Base-by-base conservation (phyloP, 2,888 invertebrate species). In the Nemotelus pantherinus region DNA sequence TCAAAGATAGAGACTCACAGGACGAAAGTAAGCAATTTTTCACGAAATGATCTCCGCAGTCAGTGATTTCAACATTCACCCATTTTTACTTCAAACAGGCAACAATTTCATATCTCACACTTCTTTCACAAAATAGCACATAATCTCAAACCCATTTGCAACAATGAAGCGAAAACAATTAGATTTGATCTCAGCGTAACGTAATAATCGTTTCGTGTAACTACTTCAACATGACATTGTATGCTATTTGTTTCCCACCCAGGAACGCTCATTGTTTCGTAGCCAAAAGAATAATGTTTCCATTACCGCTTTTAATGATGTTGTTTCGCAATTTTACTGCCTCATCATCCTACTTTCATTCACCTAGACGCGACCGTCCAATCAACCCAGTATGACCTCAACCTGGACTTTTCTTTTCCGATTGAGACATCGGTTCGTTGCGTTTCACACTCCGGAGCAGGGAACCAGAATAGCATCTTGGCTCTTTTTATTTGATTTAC, bases 401-500 rank as follows among this genome's bases (percentile, higher is more conserved):
- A 43, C 63, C 1, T 10, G 6, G 53, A 53, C 10, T 10, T 10
- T 53, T 53, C 25, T 25, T 6, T 53, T 53, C 53, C 53, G 6
- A 53, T 53, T 25, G 57, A 10, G n/a, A 9, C n/a, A 57, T 10
- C 57, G 57, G 10, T 57, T 57, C 43, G 41, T 10, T 39, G 44
- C 5, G 47, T 47, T 48, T 39, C 47, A 50, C 43, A 47, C 4
- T 25, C 67, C 10, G 10, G 53, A 45, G 10, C 65, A 7, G 3
- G 39, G 5, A 25, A 63, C 63, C 9, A 63, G 3, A 43, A 10
- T 55, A 41, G 41, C 68, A 68, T 39, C 58, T 68, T 70, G 44
- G 57, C 71, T 77, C 43, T 77, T 79, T 77, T 57, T 79, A 79
- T 77, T 79, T 79, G 79, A 79, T 79, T 79, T 79, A 79, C 79